These are phyloP conservation scores for Drosophila grimshawi DNA, from an alignment of 1,140 invertebrate genomes.

Conservation along the genomic window DNA sequence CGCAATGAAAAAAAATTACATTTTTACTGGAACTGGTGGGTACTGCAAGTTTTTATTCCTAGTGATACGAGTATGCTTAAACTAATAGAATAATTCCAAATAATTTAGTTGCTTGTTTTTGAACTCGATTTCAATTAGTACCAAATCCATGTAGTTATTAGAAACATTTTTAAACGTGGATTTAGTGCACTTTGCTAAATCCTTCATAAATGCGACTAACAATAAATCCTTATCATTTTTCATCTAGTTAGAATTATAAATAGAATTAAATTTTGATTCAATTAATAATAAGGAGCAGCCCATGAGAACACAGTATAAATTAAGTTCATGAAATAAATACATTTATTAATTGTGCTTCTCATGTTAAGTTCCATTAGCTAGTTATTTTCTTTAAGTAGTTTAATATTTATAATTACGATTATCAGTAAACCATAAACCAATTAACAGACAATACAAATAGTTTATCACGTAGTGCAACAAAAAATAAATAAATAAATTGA, in stretches of 20 bases:
- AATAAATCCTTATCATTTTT: conserved; percentile 9
- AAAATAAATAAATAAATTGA: background rate
- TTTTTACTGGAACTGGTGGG: conserved; percentile 63
- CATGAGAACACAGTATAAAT: conserved; percentile 11
- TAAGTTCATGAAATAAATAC: background rate
- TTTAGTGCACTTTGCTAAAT: conserved; percentile 10
- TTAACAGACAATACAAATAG: conserved; percentile 74
- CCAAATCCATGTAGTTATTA: conserved; percentile 36
- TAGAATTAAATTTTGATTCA: conserved; percentile 32
- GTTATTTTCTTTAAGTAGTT: conserved; percentile 72
- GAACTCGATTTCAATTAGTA: conserved; percentile 28
- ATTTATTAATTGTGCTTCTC: conserved; percentile 8
- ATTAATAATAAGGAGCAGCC: conserved; percentile 20
- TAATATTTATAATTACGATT: conserved; percentile 51
- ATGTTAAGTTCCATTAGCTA: conserved; percentile 47
- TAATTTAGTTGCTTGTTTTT: conserved; percentile 39
- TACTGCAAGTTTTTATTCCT: conserved; percentile 68
- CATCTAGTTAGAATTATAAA: conserved; percentile 11
- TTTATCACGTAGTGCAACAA: conserved; percentile 27
- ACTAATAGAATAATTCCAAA: conserved; percentile 18
- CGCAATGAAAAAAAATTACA: conserved; percentile 4
- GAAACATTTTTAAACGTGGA: conserved; percentile 6
- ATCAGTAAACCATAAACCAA: conserved; percentile 60
- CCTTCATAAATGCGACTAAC: background rate
- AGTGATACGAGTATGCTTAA: conserved; percentile 24